phyloP scores from a whole-genome alignment of 2,888 invertebrate genomes.

The Pedicia rivosa region DNA sequence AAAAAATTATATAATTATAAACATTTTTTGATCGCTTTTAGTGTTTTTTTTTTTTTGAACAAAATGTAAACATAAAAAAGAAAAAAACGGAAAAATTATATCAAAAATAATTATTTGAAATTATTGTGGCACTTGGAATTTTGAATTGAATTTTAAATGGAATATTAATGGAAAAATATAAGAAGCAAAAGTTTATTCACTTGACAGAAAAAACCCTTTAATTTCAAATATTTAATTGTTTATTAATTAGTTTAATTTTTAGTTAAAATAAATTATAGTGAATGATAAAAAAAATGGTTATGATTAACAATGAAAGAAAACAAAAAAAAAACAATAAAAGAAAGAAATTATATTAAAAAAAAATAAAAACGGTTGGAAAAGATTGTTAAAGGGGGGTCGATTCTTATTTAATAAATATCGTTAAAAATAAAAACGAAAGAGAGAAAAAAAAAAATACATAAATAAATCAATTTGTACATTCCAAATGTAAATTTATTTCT shows the following conservation, averaged over 20 bases:
- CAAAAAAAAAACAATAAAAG: slow-evolving; percentile 5
- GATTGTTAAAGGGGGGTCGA: slow-evolving; percentile 8
- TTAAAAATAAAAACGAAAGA: neutral
- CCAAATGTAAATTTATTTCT: slow-evolving; percentile 11
- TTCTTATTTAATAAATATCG: slow-evolving; percentile 8
- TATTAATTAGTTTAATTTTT: neutral
- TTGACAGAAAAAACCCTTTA: too few species aligned
- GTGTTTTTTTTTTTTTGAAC: too few species aligned
- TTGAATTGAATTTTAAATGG: too few species aligned
- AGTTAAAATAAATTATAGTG: neutral
- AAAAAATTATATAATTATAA: too few species aligned
- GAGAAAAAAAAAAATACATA: neutral
- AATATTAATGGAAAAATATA: too few species aligned
- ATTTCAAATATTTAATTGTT: slow-evolving; percentile 4
- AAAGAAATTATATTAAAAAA: slow-evolving; percentile 5
- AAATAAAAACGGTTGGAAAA: slow-evolving; percentile 7
- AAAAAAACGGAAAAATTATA: too few species aligned
- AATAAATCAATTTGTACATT: slow-evolving; percentile 11
- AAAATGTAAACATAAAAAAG: too few species aligned
- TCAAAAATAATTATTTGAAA: too few species aligned
- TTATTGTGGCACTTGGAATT: too few species aligned
- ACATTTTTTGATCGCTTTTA: too few species aligned
- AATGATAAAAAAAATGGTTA: too few species aligned
- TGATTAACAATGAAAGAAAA: neutral
- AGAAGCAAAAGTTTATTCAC: too few species aligned